phyloP scores from a whole-genome alignment of 2,888 invertebrate genomes.

The Lochmaea crataegi region DNA sequence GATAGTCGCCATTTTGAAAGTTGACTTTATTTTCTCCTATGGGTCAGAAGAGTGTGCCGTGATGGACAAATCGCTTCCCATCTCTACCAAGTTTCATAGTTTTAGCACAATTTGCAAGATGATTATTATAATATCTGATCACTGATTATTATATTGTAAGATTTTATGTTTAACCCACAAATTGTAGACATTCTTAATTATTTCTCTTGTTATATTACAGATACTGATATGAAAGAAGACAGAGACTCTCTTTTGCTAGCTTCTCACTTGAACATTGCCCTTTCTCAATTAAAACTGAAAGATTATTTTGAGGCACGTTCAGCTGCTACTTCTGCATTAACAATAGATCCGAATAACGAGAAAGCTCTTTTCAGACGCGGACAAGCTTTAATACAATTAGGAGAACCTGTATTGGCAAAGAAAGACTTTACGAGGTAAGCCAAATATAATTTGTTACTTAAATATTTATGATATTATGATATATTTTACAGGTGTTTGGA shows the following conservation, averaged over 20 bases:
- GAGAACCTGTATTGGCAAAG: constrained; percentile 82
- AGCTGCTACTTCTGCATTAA: constrained; percentile 82
- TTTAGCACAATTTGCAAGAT: too few species aligned
- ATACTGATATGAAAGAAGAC: constrained; percentile 66
- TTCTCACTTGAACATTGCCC: constrained; percentile 82
- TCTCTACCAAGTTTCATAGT: too few species aligned
- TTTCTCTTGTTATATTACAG: constrained; percentile 48
- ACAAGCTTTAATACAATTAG: constrained; percentile 79
- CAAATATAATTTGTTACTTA: neutral
- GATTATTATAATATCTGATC: too few species aligned
- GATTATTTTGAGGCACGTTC: constrained; percentile 78
- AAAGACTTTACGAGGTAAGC: constrained; percentile 72
- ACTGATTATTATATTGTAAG: too few species aligned
- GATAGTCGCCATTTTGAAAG: too few species aligned
- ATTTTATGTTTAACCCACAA: neutral
- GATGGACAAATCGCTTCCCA: too few species aligned
- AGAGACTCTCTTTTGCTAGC: constrained; percentile 73
- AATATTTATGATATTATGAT: neutral
- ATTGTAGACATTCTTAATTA: neutral
- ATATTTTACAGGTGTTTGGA: constrained; percentile 69
- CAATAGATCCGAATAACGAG: constrained; percentile 79
- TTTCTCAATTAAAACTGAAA: constrained; percentile 83
- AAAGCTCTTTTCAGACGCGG: constrained; percentile 93
- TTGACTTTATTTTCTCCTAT: too few species aligned
- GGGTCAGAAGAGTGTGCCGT: too few species aligned